A percentile compares a stretch with the other conserved stretches of the same genome.
These are phyloP conservation scores for Typhlomys cinereus DNA, from an alignment of 2,113 vertebrate genomes.

Conservation along the genomic window DNA sequence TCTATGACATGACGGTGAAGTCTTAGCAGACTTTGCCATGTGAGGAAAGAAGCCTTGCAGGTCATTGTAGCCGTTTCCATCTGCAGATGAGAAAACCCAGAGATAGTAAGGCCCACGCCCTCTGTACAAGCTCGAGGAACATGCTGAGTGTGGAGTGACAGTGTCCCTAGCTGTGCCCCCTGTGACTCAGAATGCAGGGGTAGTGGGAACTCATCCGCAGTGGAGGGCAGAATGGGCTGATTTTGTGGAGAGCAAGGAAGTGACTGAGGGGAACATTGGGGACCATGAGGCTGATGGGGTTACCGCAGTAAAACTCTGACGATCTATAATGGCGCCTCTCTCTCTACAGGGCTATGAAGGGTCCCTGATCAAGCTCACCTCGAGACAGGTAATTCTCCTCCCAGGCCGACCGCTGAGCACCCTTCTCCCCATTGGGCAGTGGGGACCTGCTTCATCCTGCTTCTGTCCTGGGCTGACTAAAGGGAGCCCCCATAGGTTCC, in stretches of 20 bases:
- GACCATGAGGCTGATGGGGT: not conserved
- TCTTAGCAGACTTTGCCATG: not conserved
- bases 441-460: not conserved
- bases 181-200: not conserved
- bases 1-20: not conserved
- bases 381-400: constrained; percentile 93
- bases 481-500: not conserved
- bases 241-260: not conserved
- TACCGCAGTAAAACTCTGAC: not conserved
- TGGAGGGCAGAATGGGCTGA: not conserved
- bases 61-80: constrained; percentile 2
- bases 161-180: rapidly evolving
- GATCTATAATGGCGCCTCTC: constrained; percentile 62
- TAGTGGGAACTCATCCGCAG: rapidly evolving
- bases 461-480: not conserved
- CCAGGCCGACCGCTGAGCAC: not conserved
- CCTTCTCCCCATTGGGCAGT: not conserved
- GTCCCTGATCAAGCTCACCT: constrained; percentile 99
- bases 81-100: constrained; percentile 35
- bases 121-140: not conserved
- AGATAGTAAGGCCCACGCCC: not conserved
- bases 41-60: constrained; percentile 37
- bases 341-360: constrained; percentile 97
- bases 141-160: not conserved
- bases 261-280: not conserved